Evolutionary conservation across 2,113 vertebrate species (phyloP).

Genomic region (Oncorhynchus nerka): DNA sequence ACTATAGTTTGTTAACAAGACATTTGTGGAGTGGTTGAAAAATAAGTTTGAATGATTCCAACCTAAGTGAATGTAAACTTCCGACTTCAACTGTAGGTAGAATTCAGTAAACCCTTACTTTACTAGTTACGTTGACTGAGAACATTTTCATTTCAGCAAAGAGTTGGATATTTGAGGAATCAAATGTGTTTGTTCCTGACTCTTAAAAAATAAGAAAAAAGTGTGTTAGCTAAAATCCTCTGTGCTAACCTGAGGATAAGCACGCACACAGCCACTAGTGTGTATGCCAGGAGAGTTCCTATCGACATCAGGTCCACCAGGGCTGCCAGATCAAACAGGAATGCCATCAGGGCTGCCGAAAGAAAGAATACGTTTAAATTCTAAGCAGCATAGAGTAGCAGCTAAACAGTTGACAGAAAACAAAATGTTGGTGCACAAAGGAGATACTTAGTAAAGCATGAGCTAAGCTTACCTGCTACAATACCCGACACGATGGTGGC

Average conservation of each 20-base stretch:
- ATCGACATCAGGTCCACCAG: conserved; percentile 98
- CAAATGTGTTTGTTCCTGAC: too few relatives aligned
- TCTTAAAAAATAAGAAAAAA: too few relatives aligned
- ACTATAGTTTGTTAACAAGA: too few relatives aligned
- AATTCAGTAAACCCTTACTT: too few relatives aligned
- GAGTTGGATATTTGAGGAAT: too few relatives aligned
- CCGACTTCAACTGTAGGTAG: background rate
- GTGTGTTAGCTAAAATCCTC: background rate
- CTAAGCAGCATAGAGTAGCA: background rate
- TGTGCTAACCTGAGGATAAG: conserved; percentile 89
- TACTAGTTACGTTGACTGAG: too few relatives aligned
- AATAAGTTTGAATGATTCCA: too few relatives aligned
- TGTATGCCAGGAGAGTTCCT: conserved; percentile 91
- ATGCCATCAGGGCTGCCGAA: conserved; percentile 84
- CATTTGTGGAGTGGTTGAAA: too few relatives aligned
- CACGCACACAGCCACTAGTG: conserved; percentile 90
- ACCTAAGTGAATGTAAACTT: too few relatives aligned
- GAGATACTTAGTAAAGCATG: background rate
- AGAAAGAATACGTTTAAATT: conserved; percentile 6
- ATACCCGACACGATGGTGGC: conserved; percentile 88
- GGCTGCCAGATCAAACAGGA: conserved; percentile 87
- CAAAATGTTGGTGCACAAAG: background rate
- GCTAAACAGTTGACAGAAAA: background rate
- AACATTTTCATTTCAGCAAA: too few relatives aligned
- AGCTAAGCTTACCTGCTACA: conserved; percentile 76